Evolutionary conservation across 2,888 invertebrate genomes (phyloP).

Genomic region (Atrina japonica): DNA sequence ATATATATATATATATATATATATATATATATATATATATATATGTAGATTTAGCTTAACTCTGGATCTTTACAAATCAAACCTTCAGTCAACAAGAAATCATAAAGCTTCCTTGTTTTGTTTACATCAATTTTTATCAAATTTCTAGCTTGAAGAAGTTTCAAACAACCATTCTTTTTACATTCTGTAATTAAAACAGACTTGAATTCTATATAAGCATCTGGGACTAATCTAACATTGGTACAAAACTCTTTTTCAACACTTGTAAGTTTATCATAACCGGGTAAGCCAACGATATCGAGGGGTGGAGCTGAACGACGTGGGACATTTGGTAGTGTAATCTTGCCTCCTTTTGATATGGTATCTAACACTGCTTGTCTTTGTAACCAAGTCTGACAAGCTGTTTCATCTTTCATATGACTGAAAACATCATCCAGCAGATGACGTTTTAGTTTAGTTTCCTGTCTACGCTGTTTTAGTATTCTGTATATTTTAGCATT

Average conservation of each 20-base stretch:
- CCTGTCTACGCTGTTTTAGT: constrained; percentile 85
- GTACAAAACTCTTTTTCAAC: constrained; percentile 90
- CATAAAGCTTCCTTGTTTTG: constrained; percentile 88
- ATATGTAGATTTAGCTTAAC: too few relatives aligned
- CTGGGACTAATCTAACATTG: constrained; percentile 87
- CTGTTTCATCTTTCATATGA: constrained; percentile 75
- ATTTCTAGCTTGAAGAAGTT: constrained; percentile 90
- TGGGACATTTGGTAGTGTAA: constrained; percentile 62
- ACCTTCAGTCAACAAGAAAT: constrained; percentile 84
- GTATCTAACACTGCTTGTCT: constrained; percentile 70
- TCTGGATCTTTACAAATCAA: constrained; percentile 66
- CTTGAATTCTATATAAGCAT: constrained; percentile 90
- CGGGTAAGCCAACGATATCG: constrained; percentile 88
- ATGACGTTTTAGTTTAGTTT: constrained; percentile 82
- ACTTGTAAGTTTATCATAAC: constrained; percentile 87
- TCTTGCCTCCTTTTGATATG: constrained; percentile 53
- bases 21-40: too few relatives aligned
- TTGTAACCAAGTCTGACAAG: constrained; percentile 76
- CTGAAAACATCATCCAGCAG: constrained; percentile 72
- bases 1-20: too few relatives aligned
- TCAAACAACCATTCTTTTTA: constrained; percentile 87
- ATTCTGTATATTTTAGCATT: constrained; percentile 85
- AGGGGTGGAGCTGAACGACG: constrained; percentile 82
- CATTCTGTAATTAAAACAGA: constrained; percentile 88
- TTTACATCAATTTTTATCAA: constrained; percentile 96